phyloP scores from a whole-genome alignment of 2,113 vertebrate genomes.

The Phylloscopus whistleri region DNA sequence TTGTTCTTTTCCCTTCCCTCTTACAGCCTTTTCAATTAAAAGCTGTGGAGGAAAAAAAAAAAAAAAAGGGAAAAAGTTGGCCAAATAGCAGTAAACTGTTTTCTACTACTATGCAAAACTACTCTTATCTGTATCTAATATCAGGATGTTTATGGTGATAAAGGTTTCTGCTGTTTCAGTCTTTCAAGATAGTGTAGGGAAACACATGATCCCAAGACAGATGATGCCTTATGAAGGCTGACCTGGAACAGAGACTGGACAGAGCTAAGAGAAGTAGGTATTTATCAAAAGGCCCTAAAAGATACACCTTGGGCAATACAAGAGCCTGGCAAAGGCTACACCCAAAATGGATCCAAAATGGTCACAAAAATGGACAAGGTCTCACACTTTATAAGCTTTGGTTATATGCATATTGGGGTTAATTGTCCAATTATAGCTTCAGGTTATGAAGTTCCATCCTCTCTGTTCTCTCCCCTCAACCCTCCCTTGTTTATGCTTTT shows the following conservation, averaged over 20 bases:
- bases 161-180: background rate
- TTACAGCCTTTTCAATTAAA: background rate
- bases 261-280: background rate
- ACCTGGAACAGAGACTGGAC: background rate
- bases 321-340: background rate
- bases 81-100: background rate
- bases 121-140: background rate
- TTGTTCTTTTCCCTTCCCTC: background rate
- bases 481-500: background rate
- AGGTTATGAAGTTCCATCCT: background rate
- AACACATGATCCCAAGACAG: fast-evolving
- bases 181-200: background rate
- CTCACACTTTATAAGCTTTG: background rate
- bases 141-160: background rate
- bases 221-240: background rate
- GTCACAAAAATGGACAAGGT: background rate
- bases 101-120: background rate
- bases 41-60: background rate
- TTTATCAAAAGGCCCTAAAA: background rate
- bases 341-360: background rate
- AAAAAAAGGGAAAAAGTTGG: too few relatives aligned
- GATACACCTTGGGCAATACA: background rate
- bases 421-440: background rate
- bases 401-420: background rate
- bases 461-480: background rate